Evolutionary conservation across 2,113 vertebrate species (phyloP).

Genomic region (Miniopterus natalensis): DNA sequence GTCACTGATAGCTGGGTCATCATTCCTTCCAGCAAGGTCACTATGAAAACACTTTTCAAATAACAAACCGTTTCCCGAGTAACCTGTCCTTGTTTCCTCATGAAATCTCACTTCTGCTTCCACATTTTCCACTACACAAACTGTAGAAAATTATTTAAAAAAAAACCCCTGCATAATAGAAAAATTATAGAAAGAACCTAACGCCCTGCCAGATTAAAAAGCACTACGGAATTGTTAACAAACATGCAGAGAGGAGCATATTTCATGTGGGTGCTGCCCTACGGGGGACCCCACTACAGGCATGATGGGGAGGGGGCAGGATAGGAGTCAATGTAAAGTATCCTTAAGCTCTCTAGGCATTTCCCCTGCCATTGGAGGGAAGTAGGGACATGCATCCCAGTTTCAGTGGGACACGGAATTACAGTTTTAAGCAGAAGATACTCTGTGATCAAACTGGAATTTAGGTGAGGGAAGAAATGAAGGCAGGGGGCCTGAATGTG

Average conservation of each 20-base stretch:
- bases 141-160: not conserved
- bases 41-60: not conserved
- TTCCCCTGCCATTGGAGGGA: not conserved
- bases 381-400: not conserved
- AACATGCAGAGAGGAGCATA: accelerated
- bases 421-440: too few species aligned
- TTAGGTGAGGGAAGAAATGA: not conserved
- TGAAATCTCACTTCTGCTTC: conserved; percentile 5
- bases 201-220: not conserved
- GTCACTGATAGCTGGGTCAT: not conserved
- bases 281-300: accelerated
- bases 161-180: not conserved
- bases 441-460: not conserved
- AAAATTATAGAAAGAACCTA: not conserved
- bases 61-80: not conserved
- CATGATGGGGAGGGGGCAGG: accelerated
- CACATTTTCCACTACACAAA: not conserved
- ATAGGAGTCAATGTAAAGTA: not conserved
- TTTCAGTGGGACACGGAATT: accelerated
- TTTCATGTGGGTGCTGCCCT: not conserved
- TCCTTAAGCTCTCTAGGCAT: not conserved
- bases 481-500: not conserved
- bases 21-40: not conserved
- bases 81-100: not conserved
- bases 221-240: not conserved